Conservation (phyloP, 2,797 vertebrate genomes). For the Scolopax rusticola region DNA sequence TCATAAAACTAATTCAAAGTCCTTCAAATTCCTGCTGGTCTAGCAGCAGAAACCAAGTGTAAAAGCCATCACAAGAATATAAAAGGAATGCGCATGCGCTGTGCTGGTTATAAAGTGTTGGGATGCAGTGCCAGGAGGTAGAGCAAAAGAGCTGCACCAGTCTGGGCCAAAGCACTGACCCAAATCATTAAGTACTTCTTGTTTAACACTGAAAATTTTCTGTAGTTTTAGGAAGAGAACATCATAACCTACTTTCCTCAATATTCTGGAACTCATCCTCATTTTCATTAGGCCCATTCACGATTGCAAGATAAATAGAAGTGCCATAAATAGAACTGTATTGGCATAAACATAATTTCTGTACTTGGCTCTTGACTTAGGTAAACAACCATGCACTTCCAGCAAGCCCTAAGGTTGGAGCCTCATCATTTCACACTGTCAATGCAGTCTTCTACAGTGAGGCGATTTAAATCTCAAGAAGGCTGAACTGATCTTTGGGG, state of each 20-base stretch:
- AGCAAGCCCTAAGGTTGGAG: background rate
- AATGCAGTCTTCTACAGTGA: background rate
- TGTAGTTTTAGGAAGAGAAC: conserved; percentile 27
- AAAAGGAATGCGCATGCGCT: rapidly evolving
- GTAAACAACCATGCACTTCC: conserved; percentile 26
- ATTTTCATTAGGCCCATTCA: conserved; percentile 46
- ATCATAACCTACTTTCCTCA: conserved; percentile 46
- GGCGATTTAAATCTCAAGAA: background rate
- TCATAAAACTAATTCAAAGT: background rate
- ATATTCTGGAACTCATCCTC: conserved; percentile 2
- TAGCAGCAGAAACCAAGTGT: background rate
- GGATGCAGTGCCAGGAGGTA: background rate
- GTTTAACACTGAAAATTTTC: background rate
- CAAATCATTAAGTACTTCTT: background rate
- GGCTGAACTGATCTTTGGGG: background rate
- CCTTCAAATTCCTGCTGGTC: background rate
- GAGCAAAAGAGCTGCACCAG: background rate
- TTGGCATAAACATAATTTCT: conserved; percentile 54
- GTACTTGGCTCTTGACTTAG: conserved; percentile 16
- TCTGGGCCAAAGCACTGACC: background rate
- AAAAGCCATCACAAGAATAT: background rate
- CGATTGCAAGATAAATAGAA: background rate
- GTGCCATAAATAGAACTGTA: conserved; percentile 34
- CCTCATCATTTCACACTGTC: background rate
- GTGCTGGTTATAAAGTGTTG: background rate